Base-by-base conservation (phyloP, 1,140 invertebrate species). In the Patella vulgata region DNA sequence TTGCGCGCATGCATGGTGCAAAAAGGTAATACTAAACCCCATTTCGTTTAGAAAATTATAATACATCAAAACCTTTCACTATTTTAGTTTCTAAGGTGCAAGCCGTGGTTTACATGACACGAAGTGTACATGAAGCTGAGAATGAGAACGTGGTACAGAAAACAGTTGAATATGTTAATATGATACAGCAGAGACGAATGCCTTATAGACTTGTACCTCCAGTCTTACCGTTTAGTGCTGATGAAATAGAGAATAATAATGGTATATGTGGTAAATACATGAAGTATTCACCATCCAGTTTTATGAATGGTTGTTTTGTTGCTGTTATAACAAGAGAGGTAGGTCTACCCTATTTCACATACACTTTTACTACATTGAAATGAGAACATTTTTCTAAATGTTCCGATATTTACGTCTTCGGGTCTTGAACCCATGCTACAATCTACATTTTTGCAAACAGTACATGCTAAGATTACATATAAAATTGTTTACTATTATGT, bases 241-340 rank as follows among this genome's bases (percentile, higher is more conserved):
- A 75, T 5, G 71, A 75, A 3, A 77, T 79, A 46, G 60, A 70
- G 33, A 70, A 67, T 23, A 59, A 58, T 17, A 43, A 55, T 31
- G 73, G 67, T 11, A 65, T 79, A 3, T 40, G 57, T 42, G 76
- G 72, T 3, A 76, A 77, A 57, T 78, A 56, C 47, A 60, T 78
- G 11, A 74, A 71, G 33, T 80, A 74, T 54, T 30, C 39, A 12
- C 77, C 78, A 14, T 68, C 73, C 33, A 59, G 52, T 14, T 64
- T 59, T 25, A 71, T 69, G 30, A 82, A 76, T 62, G 80, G 80
- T n/a, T 82, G 80, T 58, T 82, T 80, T 61, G 56, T 82, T 19
- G 77, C 76, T 42, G 61, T 72, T 33, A 77, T 82, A 14, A 74
- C 75, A 14, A 68, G 80, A 68, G 80, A 80, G 75, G 80, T 82